Percentiles rank a stretch among this genome's conserved stretches.
Evolutionary conservation across 2,113 vertebrate species (phyloP).

Genomic region (Cyphomyrus discorhynchus): DNA sequence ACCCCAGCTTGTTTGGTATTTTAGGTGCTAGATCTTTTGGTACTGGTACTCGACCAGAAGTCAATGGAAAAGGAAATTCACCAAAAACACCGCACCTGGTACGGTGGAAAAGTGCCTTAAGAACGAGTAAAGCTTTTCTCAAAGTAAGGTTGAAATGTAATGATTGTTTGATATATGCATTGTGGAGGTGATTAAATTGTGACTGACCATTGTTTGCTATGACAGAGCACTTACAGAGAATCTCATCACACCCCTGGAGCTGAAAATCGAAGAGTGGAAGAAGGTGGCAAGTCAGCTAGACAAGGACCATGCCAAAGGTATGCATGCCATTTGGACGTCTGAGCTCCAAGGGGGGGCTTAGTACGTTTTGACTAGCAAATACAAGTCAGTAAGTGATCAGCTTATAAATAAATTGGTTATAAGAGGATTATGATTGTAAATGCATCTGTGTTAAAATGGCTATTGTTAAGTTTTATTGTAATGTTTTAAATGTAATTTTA

Average conservation of each 20-base stretch:
- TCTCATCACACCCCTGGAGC: constrained; percentile 64
- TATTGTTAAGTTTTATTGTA: not conserved
- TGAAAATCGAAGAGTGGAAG: constrained; percentile 74
- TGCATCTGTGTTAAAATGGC: not conserved
- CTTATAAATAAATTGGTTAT: not conserved
- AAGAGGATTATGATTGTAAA: not conserved
- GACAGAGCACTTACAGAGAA: constrained; percentile 66
- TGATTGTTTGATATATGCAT: not conserved
- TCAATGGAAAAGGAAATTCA: not conserved
- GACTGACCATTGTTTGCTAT: not conserved
- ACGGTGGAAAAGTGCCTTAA: not conserved
- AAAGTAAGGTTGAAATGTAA: not conserved
- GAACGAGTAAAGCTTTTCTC: not conserved
- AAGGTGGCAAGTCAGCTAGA: constrained; percentile 69
- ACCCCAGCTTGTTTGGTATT: not conserved
- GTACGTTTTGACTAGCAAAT: not conserved
- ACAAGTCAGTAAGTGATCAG: not conserved
- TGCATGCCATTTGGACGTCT: not conserved
- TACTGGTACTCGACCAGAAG: not conserved
- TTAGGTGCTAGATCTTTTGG: not conserved
- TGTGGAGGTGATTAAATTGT: not conserved
- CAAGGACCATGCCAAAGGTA: constrained; percentile 76
- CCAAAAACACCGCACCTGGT: not conserved
- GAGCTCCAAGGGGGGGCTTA: not conserved
- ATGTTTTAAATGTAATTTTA: not conserved